These are phyloP conservation scores for Urophycis tenuis DNA, from an alignment of 2,797 vertebrate genomes.

Conservation along the genomic window DNA sequence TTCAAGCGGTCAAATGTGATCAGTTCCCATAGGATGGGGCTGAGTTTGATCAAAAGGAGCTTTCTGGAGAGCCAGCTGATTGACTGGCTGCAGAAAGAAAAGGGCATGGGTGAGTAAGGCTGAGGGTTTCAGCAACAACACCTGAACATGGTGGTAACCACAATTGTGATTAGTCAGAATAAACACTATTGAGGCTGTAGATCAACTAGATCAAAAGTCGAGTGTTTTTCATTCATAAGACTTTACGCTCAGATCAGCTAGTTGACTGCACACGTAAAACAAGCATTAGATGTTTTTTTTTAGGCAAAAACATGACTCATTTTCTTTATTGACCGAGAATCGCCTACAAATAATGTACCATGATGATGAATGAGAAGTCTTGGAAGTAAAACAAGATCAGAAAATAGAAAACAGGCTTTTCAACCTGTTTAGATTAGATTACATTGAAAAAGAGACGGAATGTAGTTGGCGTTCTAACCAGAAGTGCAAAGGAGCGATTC, in stretches of 20 bases:
- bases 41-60: conserved; percentile 64
- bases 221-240: too few species aligned
- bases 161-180: not conserved
- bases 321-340: not conserved
- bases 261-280: not conserved
- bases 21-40: conserved; percentile 56
- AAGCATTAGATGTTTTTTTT: not conserved
- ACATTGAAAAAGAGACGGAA: too few species aligned
- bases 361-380: not conserved
- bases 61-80: conserved; percentile 63
- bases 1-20: conserved; percentile 61
- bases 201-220: too few species aligned
- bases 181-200: not conserved
- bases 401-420: not conserved
- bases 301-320: not conserved
- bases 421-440: not conserved
- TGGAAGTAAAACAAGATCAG: not conserved
- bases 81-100: conserved; percentile 61
- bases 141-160: not conserved
- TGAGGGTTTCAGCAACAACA: not conserved
- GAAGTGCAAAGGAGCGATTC: too few species aligned
- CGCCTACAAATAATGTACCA: not conserved
- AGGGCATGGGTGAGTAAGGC: conserved; percentile 60
- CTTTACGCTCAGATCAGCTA: not conserved
- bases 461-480: too few species aligned